These are phyloP conservation scores for Flabesymbios commensalis DNA, from an alignment of 2,888 invertebrate genomes.

Conservation along the genomic window DNA sequence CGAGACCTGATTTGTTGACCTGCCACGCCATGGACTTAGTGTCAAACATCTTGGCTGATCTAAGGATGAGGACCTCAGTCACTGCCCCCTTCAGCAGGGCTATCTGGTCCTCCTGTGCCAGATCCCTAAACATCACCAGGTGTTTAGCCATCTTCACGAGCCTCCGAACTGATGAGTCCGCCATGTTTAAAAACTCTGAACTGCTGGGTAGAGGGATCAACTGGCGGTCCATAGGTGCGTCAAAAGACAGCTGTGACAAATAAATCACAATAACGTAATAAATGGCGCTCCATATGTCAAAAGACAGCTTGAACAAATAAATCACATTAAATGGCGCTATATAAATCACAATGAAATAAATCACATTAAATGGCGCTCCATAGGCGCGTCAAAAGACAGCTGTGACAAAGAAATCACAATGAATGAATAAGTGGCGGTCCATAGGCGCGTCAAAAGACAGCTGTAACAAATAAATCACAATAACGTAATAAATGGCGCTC, in stretches of 20 bases:
- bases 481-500: conserved; percentile 30
- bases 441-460: no score
- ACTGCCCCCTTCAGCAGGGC: conserved; percentile 41
- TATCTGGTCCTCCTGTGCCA: conserved; percentile 93
- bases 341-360: no score
- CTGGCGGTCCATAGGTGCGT: conserved; percentile 28
- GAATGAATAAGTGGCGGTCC: no score
- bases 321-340: no score
- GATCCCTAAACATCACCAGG: conserved; percentile 79
- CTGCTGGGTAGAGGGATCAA: conserved; percentile 43
- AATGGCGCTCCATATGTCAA: no score
- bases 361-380: conserved; percentile 31
- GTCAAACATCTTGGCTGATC: conserved; percentile 54
- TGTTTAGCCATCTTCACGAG: conserved; percentile 76
- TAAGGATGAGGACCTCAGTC: conserved; percentile 54
- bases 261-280: no score
- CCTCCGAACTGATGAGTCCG: conserved; percentile 60
- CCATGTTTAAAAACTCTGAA: conserved; percentile 53
- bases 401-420: no score
- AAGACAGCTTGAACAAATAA: no score
- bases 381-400: conserved; percentile 30
- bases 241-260: conserved; percentile 28
- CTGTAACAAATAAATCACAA: no score
- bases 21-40: conserved; percentile 46
- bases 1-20: conserved; percentile 20